phyloP scores from a whole-genome alignment of 1,140 invertebrate genomes.

The Thereuonema tuberculata region DNA sequence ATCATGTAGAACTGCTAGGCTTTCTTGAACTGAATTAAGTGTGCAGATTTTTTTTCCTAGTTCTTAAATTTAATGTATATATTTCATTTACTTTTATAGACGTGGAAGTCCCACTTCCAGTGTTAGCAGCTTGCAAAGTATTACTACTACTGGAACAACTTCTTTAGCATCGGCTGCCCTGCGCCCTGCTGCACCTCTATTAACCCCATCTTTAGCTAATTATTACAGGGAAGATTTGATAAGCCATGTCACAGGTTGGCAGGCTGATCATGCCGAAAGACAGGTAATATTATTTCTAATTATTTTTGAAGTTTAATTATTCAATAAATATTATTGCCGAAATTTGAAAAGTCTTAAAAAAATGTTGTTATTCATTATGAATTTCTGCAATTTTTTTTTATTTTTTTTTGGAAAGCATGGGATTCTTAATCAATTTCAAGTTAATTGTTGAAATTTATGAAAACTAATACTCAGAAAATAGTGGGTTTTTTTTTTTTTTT shows the following conservation, averaged over 20 bases:
- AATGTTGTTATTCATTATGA: neutral
- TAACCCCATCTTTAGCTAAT: conserved; percentile 78
- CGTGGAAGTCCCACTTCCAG: conserved; percentile 38
- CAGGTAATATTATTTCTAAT: conserved; percentile 45
- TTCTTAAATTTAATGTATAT: no score
- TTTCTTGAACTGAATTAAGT: no score
- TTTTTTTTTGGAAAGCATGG: no score
- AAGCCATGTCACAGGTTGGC: conserved; percentile 80
- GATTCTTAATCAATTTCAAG: no score
- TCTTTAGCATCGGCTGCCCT: conserved; percentile 24
- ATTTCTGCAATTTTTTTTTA: conserved; percentile 15
- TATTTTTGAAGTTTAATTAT: neutral
- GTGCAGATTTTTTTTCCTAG: no score
- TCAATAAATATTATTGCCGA: no score
- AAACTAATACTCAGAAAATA: no score
- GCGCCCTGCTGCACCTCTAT: conserved; percentile 40
- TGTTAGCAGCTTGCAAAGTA: conserved; percentile 36
- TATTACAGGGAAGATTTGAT: conserved; percentile 83
- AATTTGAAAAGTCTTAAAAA: no score
- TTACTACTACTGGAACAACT: conserved; percentile 33
- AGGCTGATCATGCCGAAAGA: conserved; percentile 79
- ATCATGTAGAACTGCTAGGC: no score
- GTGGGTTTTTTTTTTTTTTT: no score
- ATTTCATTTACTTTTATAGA: no score
- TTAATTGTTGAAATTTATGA: no score